These are phyloP conservation scores for Siniperca knerii DNA, from an alignment of 2,113 vertebrate genomes.

Conservation along the genomic window DNA sequence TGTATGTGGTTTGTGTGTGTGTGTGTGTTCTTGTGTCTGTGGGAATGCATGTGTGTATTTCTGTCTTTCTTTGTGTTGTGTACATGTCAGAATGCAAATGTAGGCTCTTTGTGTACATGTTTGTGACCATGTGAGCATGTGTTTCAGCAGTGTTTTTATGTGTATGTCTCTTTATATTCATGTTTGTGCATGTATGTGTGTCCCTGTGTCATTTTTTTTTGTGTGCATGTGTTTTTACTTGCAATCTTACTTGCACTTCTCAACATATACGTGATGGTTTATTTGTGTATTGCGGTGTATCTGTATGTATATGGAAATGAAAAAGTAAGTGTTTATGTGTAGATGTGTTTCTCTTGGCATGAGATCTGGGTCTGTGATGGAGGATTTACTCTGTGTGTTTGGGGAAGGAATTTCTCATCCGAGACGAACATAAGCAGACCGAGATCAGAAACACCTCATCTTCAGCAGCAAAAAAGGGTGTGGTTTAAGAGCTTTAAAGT, in stretches of 20 bases:
- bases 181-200: neutral
- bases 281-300: neutral
- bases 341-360: neutral
- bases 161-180: neutral
- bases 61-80: neutral
- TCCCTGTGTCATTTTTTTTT: neutral
- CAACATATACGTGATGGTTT: neutral
- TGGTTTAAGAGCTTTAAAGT: slow-evolving; percentile 39
- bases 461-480: slow-evolving; percentile 15
- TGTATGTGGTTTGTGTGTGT: slow-evolving; percentile 2
- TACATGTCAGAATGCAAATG: neutral
- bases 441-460: slow-evolving; percentile 42
- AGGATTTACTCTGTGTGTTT: slow-evolving; percentile 35
- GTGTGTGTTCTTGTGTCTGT: neutral
- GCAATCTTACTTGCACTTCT: neutral
- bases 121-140: neutral
- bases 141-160: neutral
- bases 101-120: neutral
- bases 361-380: neutral
- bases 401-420: neutral
- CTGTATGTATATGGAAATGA: neutral
- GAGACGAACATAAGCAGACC: slow-evolving; percentile 29
- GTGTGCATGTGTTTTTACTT: neutral
- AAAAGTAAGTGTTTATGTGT: neutral
- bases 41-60: neutral